phyloP scores from a whole-genome alignment of 2,888 invertebrate species.

The Synergus gifuensis region DNA sequence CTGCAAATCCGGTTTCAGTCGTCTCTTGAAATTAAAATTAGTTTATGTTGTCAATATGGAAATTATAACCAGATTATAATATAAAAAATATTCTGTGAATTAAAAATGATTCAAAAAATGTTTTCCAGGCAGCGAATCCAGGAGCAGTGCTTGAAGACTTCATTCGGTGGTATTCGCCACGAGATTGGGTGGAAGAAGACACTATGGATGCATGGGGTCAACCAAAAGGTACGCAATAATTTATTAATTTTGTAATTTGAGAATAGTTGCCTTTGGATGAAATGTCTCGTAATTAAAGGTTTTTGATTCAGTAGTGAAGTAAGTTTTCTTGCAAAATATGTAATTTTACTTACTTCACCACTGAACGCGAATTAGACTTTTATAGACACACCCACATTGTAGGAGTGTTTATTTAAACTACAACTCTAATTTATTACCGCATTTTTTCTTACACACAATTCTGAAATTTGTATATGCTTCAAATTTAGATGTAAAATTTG shows the following conservation, averaged over 20 bases:
- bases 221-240: constrained; percentile 74
- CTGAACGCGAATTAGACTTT: constrained; percentile 22
- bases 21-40: not conserved
- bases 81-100: constrained; percentile 2
- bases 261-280: not conserved
- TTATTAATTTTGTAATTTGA: constrained; percentile 13
- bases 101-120: constrained; percentile 25
- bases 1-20: not conserved
- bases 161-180: constrained; percentile 98
- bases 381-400: constrained; percentile 26
- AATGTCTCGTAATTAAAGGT: constrained; percentile 33
- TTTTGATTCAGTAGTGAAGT: constrained; percentile 18
- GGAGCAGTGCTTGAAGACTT: constrained; percentile 95
- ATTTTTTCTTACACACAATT: not conserved
- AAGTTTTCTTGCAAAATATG: constrained; percentile 40
- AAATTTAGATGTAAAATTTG: not conserved
- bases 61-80: not conserved
- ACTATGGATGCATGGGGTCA: constrained; percentile 80
- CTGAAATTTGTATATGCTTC: not conserved
- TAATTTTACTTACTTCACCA: constrained; percentile 32
- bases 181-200: constrained; percentile 91
- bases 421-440: not conserved
- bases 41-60: not conserved
- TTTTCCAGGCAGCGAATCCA: constrained; percentile 91
- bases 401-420: constrained; percentile 1